phyloP scores from a whole-genome alignment of 1,140 invertebrate genomes.

The Hetaerina americana region DNA sequence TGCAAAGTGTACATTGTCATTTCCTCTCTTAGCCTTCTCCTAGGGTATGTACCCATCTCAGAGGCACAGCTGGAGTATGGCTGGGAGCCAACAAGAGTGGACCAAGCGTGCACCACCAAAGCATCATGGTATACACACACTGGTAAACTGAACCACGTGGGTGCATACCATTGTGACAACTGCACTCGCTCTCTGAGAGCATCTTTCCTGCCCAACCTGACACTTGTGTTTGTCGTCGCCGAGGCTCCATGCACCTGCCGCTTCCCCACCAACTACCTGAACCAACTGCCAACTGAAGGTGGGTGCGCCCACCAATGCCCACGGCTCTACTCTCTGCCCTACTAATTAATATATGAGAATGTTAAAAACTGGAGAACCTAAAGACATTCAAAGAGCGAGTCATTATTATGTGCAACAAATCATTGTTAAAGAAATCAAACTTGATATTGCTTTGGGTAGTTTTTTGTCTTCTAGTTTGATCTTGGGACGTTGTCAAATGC shows the following conservation, averaged over 20 bases:
- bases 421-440: no score
- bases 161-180: neutral
- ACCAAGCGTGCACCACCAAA: neutral
- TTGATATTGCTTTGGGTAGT: no score
- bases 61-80: neutral
- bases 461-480: no score
- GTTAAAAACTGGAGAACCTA: no score
- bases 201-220: neutral
- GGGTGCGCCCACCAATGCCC: no score
- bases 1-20: no score
- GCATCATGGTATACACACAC: neutral
- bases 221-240: neutral
- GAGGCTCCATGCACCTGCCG: neutral
- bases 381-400: no score
- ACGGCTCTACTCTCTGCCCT: no score
- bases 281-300: neutral
- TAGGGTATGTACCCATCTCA: neutral
- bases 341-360: no score
- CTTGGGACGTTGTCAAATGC: no score
- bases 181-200: neutral
- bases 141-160: neutral
- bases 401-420: no score
- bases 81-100: neutral
- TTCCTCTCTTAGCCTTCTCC: neutral
- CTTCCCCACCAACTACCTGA: neutral